phyloP scores from a whole-genome alignment of 2,797 vertebrate species.

The Sibirionetta formosa region DNA sequence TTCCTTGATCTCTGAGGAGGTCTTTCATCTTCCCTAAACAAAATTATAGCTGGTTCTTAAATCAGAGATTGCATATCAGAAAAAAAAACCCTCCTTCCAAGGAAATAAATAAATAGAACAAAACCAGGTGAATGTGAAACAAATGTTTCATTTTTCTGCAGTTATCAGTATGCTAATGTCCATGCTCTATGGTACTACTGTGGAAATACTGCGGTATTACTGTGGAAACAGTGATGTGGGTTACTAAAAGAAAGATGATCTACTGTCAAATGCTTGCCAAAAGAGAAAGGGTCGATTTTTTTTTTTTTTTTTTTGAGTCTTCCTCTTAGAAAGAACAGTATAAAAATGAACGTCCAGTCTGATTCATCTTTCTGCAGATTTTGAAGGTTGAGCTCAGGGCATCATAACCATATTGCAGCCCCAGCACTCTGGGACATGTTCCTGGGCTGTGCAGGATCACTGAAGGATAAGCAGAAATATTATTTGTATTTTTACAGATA shows the following conservation, averaged over 20 bases:
- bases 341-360: constrained; percentile 15
- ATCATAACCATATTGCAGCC: not conserved
- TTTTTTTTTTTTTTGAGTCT: constrained; percentile 36
- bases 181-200: not conserved
- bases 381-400: constrained; percentile 38
- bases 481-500: constrained; percentile 67
- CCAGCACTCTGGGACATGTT: not conserved
- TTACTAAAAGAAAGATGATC: constrained; percentile 63
- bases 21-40: constrained; percentile 72
- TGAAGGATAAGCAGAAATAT: constrained; percentile 40
- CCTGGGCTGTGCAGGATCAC: not conserved
- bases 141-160: constrained; percentile 38
- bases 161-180: constrained; percentile 35
- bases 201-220: constrained; percentile 54
- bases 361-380: constrained; percentile 34
- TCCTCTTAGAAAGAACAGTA: constrained; percentile 46
- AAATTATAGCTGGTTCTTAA: constrained; percentile 64
- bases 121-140: not conserved
- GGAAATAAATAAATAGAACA: constrained; percentile 32
- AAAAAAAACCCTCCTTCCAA: constrained; percentile 14
- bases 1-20: constrained; percentile 76
- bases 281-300: constrained; percentile 40
- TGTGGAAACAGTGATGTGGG: constrained; percentile 63
- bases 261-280: constrained; percentile 57
- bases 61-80: constrained; percentile 72